Conservation (phyloP, 2,888 invertebrate species). For the Hirudinaria manillensis region DNA sequence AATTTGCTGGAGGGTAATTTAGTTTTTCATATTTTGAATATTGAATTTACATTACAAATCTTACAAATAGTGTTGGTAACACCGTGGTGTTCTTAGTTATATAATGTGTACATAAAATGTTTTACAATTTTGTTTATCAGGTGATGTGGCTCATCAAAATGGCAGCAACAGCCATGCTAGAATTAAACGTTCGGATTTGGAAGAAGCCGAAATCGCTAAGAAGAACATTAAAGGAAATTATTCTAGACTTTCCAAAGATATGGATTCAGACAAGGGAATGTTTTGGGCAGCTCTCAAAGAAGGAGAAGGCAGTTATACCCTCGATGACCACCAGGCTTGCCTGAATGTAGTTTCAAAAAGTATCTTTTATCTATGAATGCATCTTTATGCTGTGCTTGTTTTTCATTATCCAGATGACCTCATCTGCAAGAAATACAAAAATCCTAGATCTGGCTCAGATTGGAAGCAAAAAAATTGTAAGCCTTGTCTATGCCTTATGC, state of each 20-base stretch:
- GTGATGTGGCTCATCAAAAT: too few relatives aligned
- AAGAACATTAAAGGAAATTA: neutral
- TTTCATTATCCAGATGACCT: neutral
- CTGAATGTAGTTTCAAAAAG: neutral
- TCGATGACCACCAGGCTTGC: neutral
- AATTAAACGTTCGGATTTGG: too few relatives aligned
- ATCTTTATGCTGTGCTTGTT: neutral
- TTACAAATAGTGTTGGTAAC: too few relatives aligned
- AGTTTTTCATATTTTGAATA: too few relatives aligned
- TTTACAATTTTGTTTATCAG: too few relatives aligned
- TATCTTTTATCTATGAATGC: neutral
- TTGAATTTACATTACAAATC: too few relatives aligned
- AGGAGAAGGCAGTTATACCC: neutral
- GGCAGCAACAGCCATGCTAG: too few relatives aligned
- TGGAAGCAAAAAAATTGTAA: neutral
- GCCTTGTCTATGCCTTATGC: neutral
- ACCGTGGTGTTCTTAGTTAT: too few relatives aligned
- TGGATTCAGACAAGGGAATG: neutral
- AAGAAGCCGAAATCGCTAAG: neutral
- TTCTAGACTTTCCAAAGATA: neutral
- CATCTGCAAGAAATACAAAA: neutral
- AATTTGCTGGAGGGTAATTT: too few relatives aligned
- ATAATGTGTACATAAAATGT: too few relatives aligned
- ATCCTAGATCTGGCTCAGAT: neutral
- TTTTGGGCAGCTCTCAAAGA: slow-evolving; percentile 9